phyloP scores from a whole-genome alignment of 2,888 invertebrate species.

The Colletes collaris region DNA sequence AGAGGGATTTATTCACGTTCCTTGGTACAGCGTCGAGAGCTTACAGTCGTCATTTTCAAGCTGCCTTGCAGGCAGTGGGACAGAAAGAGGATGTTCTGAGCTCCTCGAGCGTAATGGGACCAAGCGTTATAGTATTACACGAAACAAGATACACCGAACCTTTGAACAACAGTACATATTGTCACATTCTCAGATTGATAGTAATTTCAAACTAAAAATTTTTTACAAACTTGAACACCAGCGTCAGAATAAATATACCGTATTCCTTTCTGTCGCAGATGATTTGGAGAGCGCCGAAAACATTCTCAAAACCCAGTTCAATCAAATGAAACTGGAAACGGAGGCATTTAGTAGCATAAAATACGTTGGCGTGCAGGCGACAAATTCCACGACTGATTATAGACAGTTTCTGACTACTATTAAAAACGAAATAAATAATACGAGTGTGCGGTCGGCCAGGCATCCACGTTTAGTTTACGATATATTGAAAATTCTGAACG shows the following conservation, averaged over 20 bases:
- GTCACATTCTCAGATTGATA: constrained; percentile 63
- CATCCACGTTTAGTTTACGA: constrained; percentile 87
- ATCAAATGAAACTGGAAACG: constrained; percentile 86
- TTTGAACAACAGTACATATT: constrained; percentile 84
- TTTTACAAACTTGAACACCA: neutral
- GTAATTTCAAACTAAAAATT: constrained; percentile 59
- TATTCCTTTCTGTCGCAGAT: constrained; percentile 77
- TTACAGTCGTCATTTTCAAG: constrained; percentile 89
- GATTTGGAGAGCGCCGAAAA: constrained; percentile 87
- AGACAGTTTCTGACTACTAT: constrained; percentile 85
- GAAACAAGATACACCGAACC: constrained; percentile 90
- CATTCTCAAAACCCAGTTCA: constrained; percentile 86
- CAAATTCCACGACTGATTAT: constrained; percentile 86
- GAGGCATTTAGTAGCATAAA: constrained; percentile 90
- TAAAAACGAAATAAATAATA: constrained; percentile 87
- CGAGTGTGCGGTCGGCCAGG: constrained; percentile 88
- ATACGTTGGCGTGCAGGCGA: constrained; percentile 87
- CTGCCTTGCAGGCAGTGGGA: constrained; percentile 84
- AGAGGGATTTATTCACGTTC: constrained; percentile 90
- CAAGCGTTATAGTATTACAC: constrained; percentile 91
- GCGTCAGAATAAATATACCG: constrained; percentile 31
- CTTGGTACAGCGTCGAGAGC: constrained; percentile 90
- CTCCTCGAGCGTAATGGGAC: constrained; percentile 86
- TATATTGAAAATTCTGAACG: constrained; percentile 89
- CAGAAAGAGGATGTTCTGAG: constrained; percentile 81